Evolutionary conservation across 2,797 vertebrate genomes (phyloP), one percentile per base, ranked within the genome.

Genomic region (Urosaurus nigricauda): DNA sequence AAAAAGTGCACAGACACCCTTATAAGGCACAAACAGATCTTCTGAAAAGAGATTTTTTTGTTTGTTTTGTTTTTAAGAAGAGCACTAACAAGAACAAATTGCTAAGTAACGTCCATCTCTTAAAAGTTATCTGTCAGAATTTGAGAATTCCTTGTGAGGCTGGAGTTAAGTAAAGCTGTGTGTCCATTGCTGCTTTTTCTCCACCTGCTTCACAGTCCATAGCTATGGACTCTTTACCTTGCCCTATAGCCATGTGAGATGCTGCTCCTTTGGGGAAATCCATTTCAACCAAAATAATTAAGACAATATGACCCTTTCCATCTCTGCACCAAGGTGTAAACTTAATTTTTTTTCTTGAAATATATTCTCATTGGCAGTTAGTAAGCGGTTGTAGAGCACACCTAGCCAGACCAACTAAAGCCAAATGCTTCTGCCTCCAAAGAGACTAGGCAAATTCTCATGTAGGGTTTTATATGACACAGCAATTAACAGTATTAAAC

Each of bases 1-100:
- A 96, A 97, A 97, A 97, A 97, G 97, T 97, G 96, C 96, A 97
- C 97, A 94, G 96, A 97, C 96, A 95, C 95, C 96, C 96, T 96
- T 93, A 94, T 97, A 97, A 97, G 97, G 97, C 97, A 97, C 97
- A 95, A 96, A 97, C 97, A 97, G 96, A 96, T 97, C 91, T 95
- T 95, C 95, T 95, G 91, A 95, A 97, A 96, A 94, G 95, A 60
- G 94, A 96, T 95, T 93, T 93, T 95, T 94, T 4, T 60, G 32
- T 68, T 68, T 19, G 5, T 53, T 81, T 43, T 8, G 6, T 60
- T 74, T 60, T 70, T 40, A 35, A 94, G 88, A 94, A 94, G 94
- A 95, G 89, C 37, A 92, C 93, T 93, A 68, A 96, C 95, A 60
- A 93, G 90, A 92, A 95, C 88, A 92, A 92, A 91, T 95, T 87